Percentiles rank a stretch among this genome's conserved stretches.
phyloP scores from a whole-genome alignment of 2,888 invertebrate genomes.

The Stenodema calcarata region DNA sequence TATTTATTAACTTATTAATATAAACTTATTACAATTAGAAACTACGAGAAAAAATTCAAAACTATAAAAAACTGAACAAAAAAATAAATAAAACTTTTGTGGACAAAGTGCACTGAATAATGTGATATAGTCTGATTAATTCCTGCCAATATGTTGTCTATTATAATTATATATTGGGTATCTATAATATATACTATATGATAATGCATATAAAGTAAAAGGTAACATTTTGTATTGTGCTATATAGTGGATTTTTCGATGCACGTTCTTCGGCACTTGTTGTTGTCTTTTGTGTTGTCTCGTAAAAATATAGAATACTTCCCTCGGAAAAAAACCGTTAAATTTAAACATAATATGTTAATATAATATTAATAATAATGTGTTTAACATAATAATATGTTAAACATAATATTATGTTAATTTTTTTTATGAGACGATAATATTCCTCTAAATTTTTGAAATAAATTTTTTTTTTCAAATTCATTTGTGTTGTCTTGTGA shows the following conservation, averaged over 20 bases:
- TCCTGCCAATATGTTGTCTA: conserved; percentile 57
- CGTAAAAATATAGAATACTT: not conserved
- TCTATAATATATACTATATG: conserved; percentile 8
- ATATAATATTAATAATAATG: too few species aligned
- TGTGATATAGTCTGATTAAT: conserved; percentile 56
- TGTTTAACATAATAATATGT: too few species aligned
- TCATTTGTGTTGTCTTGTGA: conserved; percentile 16
- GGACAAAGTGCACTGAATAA: conserved; percentile 56
- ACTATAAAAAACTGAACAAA: conserved; percentile 1
- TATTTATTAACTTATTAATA: conserved; percentile 13
- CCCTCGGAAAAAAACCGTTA: too few species aligned
- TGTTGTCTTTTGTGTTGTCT: conserved; percentile 1
- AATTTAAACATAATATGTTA: too few species aligned
- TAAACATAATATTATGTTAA: not conserved
- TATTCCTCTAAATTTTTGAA: not conserved
- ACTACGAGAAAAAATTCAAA: conserved; percentile 24
- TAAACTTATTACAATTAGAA: conserved; percentile 37
- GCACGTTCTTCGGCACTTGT: conserved; percentile 51
- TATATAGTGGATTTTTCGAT: conserved; percentile 50
- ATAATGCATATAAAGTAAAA: not conserved
- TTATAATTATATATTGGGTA: conserved; percentile 44
- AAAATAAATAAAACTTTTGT: conserved; percentile 32
- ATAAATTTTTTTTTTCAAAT: conserved; percentile 17
- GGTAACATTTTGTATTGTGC: conserved; percentile 21
- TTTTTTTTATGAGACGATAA: conserved; percentile 13